phyloP scores from a whole-genome alignment of 92 coral and sea anemone species.

The Zoanthus solanderi region DNA sequence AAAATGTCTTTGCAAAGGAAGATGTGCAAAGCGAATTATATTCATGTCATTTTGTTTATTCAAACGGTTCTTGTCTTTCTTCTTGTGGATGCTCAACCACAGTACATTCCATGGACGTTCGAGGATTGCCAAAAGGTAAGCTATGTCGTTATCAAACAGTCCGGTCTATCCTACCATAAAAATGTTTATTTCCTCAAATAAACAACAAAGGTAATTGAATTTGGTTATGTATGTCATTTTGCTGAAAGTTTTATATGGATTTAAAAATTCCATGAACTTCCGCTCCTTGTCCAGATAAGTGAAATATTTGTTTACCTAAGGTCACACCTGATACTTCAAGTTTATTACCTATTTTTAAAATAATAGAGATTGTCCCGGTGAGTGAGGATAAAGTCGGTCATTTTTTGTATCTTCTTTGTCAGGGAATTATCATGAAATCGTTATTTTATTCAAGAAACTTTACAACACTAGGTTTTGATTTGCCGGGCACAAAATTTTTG shows the following conservation, averaged over 20 bases:
- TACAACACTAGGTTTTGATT: no score
- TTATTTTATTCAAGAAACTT: no score
- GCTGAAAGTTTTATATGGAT: not conserved
- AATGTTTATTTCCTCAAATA: not conserved
- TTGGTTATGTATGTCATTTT: not conserved
- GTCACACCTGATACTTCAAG: no score
- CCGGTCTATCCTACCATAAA: not conserved
- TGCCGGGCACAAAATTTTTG: no score
- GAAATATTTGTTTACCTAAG: no score
- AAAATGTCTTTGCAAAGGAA: not conserved
- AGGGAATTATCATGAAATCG: no score
- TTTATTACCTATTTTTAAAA: no score
- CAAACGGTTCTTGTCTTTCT: not conserved
- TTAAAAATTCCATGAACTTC: not conserved
- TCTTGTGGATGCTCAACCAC: slow-evolving; percentile 4
- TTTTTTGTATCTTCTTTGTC: no score
- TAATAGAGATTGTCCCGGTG: no score
- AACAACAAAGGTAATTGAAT: not conserved
- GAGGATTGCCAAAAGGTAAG: slow-evolving; percentile 65
- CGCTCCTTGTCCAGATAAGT: not conserved
- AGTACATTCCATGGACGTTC: slow-evolving; percentile 48
- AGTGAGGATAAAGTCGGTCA: no score
- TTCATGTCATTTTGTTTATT: not conserved
- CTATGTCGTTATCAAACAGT: not conserved
- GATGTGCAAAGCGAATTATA: not conserved